phyloP scores from a whole-genome alignment of 1,140 invertebrate species.

The Euborellia annulipes region DNA sequence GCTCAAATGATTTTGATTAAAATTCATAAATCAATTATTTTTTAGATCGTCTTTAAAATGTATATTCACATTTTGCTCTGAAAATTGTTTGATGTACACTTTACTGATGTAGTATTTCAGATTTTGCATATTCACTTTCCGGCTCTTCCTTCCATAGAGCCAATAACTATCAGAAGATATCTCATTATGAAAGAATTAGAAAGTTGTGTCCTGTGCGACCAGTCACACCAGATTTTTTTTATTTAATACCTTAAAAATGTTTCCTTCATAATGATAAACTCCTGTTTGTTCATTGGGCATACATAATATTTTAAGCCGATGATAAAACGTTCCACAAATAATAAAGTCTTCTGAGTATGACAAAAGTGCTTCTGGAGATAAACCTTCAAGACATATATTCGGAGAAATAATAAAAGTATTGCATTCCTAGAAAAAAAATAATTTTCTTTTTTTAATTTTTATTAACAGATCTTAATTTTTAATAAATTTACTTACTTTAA shows the following conservation, averaged over 20 bases:
- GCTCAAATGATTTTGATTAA: too few relatives aligned
- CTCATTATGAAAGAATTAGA: too few relatives aligned
- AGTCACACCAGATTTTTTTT: too few relatives aligned
- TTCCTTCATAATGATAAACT: slow-evolving; percentile 21
- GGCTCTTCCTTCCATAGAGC: too few relatives aligned
- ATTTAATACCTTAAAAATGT: slow-evolving; percentile 30
- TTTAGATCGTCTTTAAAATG: too few relatives aligned
- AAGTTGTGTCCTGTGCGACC: too few relatives aligned
- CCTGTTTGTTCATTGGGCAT: slow-evolving; percentile 15
- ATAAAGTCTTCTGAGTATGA: slow-evolving; percentile 20
- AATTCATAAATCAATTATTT: too few relatives aligned
- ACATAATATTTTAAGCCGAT: slow-evolving; percentile 18
- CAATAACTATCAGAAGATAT: too few relatives aligned
- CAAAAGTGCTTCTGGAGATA: slow-evolving; percentile 19
- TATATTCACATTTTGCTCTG: too few relatives aligned
- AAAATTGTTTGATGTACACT: too few relatives aligned
- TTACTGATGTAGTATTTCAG: too few relatives aligned
- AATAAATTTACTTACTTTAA: slow-evolving; percentile 14
- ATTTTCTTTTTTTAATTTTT: slow-evolving; percentile 22
- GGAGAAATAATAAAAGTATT: slow-evolving; percentile 22
- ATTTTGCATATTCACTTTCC: too few relatives aligned
- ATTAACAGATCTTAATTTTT: slow-evolving; percentile 10
- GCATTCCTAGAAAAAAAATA: slow-evolving; percentile 16
- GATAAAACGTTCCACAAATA: slow-evolving; percentile 27
- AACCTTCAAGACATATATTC: slow-evolving; percentile 19